These are phyloP conservation scores for Xyliphius kryptos DNA, from an alignment of 2,113 vertebrate species.

Conservation along the genomic window DNA sequence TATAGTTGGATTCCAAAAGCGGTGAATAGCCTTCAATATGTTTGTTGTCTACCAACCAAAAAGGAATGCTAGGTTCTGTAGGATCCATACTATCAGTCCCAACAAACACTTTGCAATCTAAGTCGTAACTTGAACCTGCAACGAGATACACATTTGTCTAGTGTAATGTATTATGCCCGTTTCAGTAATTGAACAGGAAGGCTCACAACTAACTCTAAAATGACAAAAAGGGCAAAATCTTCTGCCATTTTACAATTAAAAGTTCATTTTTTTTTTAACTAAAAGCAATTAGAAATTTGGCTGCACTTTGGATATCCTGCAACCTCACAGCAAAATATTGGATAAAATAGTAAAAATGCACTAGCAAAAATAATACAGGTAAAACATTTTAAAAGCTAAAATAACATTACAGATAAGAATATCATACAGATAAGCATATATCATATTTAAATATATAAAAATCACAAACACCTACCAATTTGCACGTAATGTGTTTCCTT, in stretches of 20 bases:
- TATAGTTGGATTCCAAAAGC: background rate
- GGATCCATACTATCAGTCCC: background rate
- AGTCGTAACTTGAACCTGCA: background rate
- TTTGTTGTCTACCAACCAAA: background rate
- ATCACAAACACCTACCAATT: conserved; percentile 46
- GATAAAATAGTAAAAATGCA: background rate
- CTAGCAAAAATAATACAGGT: background rate
- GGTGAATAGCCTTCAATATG: background rate
- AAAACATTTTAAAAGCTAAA: background rate
- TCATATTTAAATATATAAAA: background rate
- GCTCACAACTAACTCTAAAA: too few species aligned
- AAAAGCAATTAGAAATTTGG: too few species aligned
- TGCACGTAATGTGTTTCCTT: conserved; percentile 35
- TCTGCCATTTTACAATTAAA: too few species aligned
- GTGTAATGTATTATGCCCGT: too few species aligned
- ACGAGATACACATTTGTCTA: too few species aligned
- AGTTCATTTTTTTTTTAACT: too few species aligned
- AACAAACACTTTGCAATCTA: conserved; percentile 19
- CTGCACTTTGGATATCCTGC: too few species aligned
- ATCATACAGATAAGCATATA: background rate
- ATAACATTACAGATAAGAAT: background rate
- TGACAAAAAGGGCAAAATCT: too few species aligned
- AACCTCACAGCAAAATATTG: too few species aligned
- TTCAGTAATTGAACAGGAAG: too few species aligned
- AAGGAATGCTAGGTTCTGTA: background rate